Evolutionary conservation across 2,888 invertebrate species (phyloP).

Genomic region (Cyclophora punctaria): DNA sequence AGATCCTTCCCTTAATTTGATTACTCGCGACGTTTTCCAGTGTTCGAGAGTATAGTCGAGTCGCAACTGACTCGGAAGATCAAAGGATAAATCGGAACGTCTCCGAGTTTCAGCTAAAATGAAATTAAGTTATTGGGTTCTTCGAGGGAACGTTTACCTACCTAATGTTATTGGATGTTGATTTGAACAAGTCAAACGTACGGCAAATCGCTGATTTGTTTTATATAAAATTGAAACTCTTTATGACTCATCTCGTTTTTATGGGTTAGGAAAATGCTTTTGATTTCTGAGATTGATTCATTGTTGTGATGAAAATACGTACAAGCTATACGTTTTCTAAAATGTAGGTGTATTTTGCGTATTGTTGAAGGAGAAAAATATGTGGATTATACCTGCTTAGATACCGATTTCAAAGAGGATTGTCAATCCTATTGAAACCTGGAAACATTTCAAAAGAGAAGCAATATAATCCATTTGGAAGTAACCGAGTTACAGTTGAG

Average conservation of each 20-base stretch:
- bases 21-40: constrained; percentile 37
- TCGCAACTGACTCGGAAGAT: constrained; percentile 41
- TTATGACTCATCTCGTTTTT: constrained; percentile 3
- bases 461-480: no score
- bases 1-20: constrained; percentile 40
- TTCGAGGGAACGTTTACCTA: constrained; percentile 23
- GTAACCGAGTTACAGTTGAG: no score
- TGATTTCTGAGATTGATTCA: constrained; percentile 3
- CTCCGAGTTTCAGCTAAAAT: constrained; percentile 40
- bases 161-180: constrained; percentile 22
- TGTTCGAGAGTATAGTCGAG: constrained; percentile 33
- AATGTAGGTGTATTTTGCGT: no score
- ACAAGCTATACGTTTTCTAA: no score
- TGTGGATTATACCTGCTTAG: no score
- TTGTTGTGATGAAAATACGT: no score
- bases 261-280: not conserved
- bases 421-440: no score
- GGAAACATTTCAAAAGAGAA: no score
- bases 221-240: constrained; percentile 13
- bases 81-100: constrained; percentile 48
- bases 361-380: no score
- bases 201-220: constrained; percentile 16
- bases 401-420: no score
- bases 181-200: constrained; percentile 21
- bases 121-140: constrained; percentile 37